These are phyloP conservation scores for Periphyllus acericola DNA, from an alignment of 2,888 invertebrate species.

Conservation along the genomic window DNA sequence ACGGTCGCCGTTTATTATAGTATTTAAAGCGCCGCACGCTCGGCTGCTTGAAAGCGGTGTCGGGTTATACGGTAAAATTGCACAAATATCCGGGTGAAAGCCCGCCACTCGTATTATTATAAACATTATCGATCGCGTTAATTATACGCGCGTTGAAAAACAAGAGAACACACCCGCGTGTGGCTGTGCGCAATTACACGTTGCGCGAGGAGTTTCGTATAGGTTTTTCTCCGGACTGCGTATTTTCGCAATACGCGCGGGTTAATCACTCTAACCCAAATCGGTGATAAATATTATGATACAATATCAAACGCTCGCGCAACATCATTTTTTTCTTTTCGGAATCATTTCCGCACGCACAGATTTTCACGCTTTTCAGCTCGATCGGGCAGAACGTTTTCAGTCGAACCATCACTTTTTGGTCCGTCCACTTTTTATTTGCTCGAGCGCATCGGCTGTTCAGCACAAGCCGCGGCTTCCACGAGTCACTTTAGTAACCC, in stretches of 20 bases:
- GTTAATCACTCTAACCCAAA: background rate
- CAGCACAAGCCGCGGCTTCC: too few relatives aligned
- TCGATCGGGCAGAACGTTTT: too few relatives aligned
- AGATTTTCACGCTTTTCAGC: too few relatives aligned
- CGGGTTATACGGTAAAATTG: slow-evolving; percentile 23
- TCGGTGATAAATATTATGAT: too few relatives aligned
- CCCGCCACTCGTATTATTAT: slow-evolving; percentile 25
- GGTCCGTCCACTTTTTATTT: too few relatives aligned
- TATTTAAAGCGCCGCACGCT: background rate
- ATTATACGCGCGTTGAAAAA: slow-evolving; percentile 3
- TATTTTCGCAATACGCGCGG: background rate
- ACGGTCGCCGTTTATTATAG: background rate
- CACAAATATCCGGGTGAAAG: slow-evolving; percentile 38
- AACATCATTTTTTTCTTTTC: too few relatives aligned
- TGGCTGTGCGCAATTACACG: background rate
- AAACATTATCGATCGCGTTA: slow-evolving; percentile 5
- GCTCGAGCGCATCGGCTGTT: too few relatives aligned
- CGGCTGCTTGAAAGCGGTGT: slow-evolving; percentile 7
- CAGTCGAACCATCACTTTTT: too few relatives aligned
- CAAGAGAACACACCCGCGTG: background rate
- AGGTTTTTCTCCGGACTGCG: background rate
- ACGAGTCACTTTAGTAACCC: too few relatives aligned
- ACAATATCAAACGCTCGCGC: too few relatives aligned
- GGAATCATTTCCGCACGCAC: too few relatives aligned
- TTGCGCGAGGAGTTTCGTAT: background rate